Percentiles rank a stretch among this genome's conserved stretches.
Evolutionary conservation across 2,113 vertebrate species (phyloP).

Genomic region (Gracilinanus agilis): DNA sequence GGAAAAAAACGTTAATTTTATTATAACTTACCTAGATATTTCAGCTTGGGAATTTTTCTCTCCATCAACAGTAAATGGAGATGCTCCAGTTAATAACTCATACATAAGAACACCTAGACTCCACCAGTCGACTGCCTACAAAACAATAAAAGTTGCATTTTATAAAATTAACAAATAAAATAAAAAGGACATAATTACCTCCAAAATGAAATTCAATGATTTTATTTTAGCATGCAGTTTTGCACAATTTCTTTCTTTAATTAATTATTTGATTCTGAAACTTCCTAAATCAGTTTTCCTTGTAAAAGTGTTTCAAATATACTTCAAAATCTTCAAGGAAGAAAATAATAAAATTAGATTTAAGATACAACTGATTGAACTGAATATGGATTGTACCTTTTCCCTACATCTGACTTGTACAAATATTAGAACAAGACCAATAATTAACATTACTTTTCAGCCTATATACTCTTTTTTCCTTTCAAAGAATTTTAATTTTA

Average conservation of each 20-base stretch:
- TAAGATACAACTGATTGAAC: conserved; percentile 7
- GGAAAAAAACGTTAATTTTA: neutral
- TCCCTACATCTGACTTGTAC: neutral
- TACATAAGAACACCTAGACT: conserved; percentile 99
- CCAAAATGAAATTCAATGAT: neutral
- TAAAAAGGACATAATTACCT: conserved; percentile 2
- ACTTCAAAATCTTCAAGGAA: conserved; percentile 18
- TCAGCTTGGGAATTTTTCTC: conserved; percentile 98
- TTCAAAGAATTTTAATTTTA: too few species aligned
- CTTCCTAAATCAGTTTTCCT: conserved; percentile 37
- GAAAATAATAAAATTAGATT: conserved; percentile 21
- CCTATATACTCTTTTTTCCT: too few species aligned
- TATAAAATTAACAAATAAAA: conserved; percentile 37
- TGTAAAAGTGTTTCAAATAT: neutral
- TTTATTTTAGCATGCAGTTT: conserved; percentile 42
- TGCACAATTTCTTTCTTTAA: conserved; percentile 22
- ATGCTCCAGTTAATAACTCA: conserved; percentile 96
- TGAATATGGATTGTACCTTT: neutral
- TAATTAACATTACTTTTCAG: too few species aligned
- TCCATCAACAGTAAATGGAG: conserved; percentile 98
- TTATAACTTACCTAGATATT: conserved; percentile 92
- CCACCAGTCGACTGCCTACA: conserved; percentile 99
- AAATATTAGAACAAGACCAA: neutral
- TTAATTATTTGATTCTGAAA: neutral
- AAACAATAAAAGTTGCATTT: conserved; percentile 69